Base-by-base conservation (phyloP, 2,113 vertebrate species). In the Hystrix brachyura region DNA sequence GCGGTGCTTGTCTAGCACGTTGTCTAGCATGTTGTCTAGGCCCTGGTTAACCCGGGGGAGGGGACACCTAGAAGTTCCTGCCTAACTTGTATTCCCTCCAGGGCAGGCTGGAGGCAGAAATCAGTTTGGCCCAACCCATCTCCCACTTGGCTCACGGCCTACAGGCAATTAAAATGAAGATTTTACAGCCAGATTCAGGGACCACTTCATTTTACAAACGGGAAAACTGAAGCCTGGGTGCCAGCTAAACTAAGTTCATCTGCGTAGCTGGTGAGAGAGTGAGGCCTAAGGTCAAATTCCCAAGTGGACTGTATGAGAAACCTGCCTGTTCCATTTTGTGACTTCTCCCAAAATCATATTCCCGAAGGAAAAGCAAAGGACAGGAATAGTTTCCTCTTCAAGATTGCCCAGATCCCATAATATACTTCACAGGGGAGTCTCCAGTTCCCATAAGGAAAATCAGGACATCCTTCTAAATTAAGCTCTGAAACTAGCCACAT, bases 111-210 rank as follows among this genome's bases (percentile, higher is more conserved):
- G 3, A 13, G 2, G 38, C 34, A 80, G 74, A 87, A 86, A 48
- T 32, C 53, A 51, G 55, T 32, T 19, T 64, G 18, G 29, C 43
- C 32, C 38, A 60, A 25, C 1, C 46, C 10, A 34, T 32, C 60
- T 57, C 14, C 53, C 57, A 85, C 34, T 57, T 12, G 59, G 71
- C 19, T 29, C 59, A 71, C 55, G 25, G 59, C 53, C 53, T 51
- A 64, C n/a, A 91, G 34, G 55, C 79, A 79, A 86, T 38, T 91
- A 48, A 93, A 87, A 48, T 21, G 76, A 91, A 32, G 79, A 72
- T 46, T 86, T 79, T 38, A 59, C 25, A 86, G 34, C 18, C 17
- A 87, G 64, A 43, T 71, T 57, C 79, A 95, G 79, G 81, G n/a
- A 43, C 43, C n/a, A 81, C 21, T 18, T 84, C 48, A 60, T n/a